Percentiles rank a stretch among this genome's conserved stretches.
Evolutionary conservation across 2,888 invertebrate genomes (phyloP).

Genomic region (Folsomia candida): DNA sequence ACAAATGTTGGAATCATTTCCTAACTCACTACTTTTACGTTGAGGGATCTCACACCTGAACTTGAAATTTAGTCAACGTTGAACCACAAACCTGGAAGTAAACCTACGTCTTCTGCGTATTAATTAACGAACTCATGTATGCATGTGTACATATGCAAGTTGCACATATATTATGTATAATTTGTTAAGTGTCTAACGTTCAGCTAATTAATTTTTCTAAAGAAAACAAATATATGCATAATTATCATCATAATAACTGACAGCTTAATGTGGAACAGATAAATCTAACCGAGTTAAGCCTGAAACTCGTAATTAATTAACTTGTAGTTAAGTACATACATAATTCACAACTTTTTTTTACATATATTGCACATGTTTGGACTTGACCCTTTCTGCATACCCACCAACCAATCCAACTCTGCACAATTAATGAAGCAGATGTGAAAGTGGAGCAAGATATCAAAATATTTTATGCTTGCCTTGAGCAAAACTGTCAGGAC

Average conservation of each 20-base stretch:
- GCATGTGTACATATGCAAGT: background rate
- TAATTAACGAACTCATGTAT: background rate
- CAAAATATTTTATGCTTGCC: background rate
- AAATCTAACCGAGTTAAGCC: background rate
- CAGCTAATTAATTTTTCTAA: background rate
- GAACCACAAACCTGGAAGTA: no score
- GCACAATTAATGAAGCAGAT: no score
- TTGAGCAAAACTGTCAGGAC: background rate
- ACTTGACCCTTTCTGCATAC: no score
- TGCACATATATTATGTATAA: background rate
- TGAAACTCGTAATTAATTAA: background rate
- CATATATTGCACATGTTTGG: no score
- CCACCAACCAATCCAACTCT: no score
- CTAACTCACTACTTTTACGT: background rate
- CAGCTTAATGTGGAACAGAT: background rate
- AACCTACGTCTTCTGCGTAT: no score
- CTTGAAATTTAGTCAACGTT: no score
- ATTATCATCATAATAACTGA: background rate
- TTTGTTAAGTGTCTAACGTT: background rate
- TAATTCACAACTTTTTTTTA: no score
- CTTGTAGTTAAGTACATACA: background rate
- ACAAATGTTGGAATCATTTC: background rate
- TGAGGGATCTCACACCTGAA: no score
- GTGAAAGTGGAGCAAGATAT: no score
- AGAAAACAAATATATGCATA: background rate